These are phyloP conservation scores for Acanthurus lineatus DNA, from an alignment of 2,797 vertebrate species.

Conservation along the genomic window DNA sequence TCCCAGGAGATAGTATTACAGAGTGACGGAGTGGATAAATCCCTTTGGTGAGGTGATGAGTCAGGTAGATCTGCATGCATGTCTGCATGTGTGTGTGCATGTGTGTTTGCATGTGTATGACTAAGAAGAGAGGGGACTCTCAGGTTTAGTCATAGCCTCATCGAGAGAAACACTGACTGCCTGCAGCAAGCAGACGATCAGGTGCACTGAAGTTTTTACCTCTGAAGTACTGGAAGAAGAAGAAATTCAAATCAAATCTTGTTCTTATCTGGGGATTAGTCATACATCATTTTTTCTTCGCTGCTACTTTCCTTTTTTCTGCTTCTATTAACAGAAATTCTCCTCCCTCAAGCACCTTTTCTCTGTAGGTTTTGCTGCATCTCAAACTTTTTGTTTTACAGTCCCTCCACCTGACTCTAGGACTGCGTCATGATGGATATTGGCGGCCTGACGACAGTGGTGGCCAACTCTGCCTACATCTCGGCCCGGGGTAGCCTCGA, in stretches of 20 bases:
- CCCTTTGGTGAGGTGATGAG: slow-evolving; percentile 84
- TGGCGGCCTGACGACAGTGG: slow-evolving; percentile 90
- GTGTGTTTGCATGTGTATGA: slow-evolving; percentile 69
- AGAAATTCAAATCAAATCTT: neutral
- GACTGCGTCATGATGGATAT: slow-evolving; percentile 87
- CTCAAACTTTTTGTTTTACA: neutral
- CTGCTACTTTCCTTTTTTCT: neutral
- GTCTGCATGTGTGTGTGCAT: slow-evolving; percentile 68
- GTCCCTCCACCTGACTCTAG: neutral
- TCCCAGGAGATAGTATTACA: slow-evolving; percentile 79
- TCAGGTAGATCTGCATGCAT: slow-evolving; percentile 81
- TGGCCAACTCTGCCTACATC: slow-evolving; percentile 94
- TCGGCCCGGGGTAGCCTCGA: slow-evolving; percentile 89
- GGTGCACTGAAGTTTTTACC: slow-evolving; percentile 1
- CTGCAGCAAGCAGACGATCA: slow-evolving; percentile 22
- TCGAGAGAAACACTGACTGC: slow-evolving; percentile 46
- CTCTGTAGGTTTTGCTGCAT: neutral
- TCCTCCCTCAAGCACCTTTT: neutral
- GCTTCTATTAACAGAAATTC: neutral
- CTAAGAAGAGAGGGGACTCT: slow-evolving; percentile 52
- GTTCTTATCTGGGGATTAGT: slow-evolving; percentile 18
- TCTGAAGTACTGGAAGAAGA: slow-evolving; percentile 29
- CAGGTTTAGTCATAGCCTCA: slow-evolving; percentile 42
- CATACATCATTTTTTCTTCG: slow-evolving; percentile 10
- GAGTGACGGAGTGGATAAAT: slow-evolving; percentile 81